phyloP scores from a whole-genome alignment of 2,113 vertebrate genomes.

The Antechinus flavipes region DNA sequence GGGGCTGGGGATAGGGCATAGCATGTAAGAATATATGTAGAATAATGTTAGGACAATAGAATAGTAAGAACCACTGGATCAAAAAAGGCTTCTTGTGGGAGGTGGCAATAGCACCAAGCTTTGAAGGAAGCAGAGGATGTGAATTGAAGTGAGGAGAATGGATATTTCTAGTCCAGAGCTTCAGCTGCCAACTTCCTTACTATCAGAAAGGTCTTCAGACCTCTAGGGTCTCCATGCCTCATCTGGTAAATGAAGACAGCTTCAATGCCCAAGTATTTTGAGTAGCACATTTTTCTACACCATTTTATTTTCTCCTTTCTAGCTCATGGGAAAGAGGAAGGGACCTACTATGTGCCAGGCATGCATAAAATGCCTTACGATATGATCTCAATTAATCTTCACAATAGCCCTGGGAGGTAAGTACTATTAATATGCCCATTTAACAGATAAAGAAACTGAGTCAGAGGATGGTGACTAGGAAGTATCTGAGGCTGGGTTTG shows the following conservation, averaged over 20 bases:
- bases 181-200: neutral
- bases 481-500: neutral
- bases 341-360: neutral
- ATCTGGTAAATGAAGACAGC: neutral
- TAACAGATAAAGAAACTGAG: neutral
- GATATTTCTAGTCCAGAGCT: neutral
- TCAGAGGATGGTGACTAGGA: neutral
- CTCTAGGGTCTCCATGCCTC: neutral
- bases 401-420: neutral
- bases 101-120: neutral
- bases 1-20: neutral
- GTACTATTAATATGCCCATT: neutral
- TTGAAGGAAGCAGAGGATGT: neutral
- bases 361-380: neutral
- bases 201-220: neutral
- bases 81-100: neutral
- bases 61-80: neutral
- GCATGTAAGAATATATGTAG: neutral
- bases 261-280: neutral
- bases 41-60: neutral
- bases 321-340: neutral
- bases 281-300: neutral
- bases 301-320: neutral
- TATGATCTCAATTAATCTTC: neutral
- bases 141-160: neutral